Evolutionary conservation across 2,113 vertebrate genomes (phyloP).

Genomic region (Takifugu flavidus): DNA sequence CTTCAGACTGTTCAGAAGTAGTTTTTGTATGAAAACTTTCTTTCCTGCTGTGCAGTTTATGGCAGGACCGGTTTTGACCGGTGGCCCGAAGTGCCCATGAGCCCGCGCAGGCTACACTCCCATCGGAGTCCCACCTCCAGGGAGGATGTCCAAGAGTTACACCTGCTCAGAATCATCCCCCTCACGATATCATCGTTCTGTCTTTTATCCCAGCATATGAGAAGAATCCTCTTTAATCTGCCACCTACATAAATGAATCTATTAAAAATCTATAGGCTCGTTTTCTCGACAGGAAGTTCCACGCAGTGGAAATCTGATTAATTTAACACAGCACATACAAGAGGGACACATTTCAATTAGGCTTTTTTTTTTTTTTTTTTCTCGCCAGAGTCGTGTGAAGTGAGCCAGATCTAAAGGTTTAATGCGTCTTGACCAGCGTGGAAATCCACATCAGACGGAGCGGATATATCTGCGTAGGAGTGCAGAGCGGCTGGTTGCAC

Average conservation of each 20-base stretch:
- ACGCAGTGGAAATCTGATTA: conserved; percentile 30
- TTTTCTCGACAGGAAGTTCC: too few species aligned
- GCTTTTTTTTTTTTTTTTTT: conserved; percentile 9
- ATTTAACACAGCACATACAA: conserved; percentile 57
- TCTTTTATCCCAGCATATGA: conserved; percentile 23
- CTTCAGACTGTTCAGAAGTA: conserved; percentile 17
- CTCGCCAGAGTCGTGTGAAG: conserved; percentile 63
- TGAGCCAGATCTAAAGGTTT: conserved; percentile 55
- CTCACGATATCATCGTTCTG: neutral
- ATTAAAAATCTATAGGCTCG: neutral
- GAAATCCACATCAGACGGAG: conserved; percentile 53
- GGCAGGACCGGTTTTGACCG: conserved; percentile 44
- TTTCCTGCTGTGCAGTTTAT: conserved; percentile 47
- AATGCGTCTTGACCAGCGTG: conserved; percentile 62
- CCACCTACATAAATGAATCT: neutral
- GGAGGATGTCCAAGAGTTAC: conserved; percentile 41
- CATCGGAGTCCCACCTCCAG: conserved; percentile 19
- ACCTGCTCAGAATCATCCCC: conserved; percentile 32
- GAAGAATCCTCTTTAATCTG: conserved; percentile 5
- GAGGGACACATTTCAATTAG: conserved; percentile 67
- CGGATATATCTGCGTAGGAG: conserved; percentile 27
- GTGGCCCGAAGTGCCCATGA: conserved; percentile 46
- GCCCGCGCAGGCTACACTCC: conserved; percentile 46
- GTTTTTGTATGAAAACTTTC: conserved; percentile 10
- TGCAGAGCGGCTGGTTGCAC: conserved; percentile 14